Evolutionary conservation across 2,888 invertebrate species (phyloP), one percentile per base, ranked within the genome.

Genomic region (Crocallis elinguaria): DNA sequence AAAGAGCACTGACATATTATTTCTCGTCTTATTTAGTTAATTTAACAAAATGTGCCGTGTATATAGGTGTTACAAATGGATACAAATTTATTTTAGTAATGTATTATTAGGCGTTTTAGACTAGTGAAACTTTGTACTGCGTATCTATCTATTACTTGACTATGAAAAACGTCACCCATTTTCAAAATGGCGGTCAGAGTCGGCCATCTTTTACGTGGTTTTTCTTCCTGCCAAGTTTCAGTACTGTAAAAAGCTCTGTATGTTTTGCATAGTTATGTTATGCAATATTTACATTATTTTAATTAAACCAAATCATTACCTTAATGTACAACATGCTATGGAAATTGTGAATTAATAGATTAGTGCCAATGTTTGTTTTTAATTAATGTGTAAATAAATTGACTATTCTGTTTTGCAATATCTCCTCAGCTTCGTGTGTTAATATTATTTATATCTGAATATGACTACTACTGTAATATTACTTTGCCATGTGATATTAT

Each of bases 11-110:
- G 82, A 85, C 69, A 73, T 74, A 75, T 65, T 64, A 66, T 74
- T 64, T 78, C 75, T 74, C 67, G 27, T 49, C 49, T 38, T 35
- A 45, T 54, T 19, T 19, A 71, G 81, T 79, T 75, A 73, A 49
- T 74, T 77, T 80, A 82, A 84, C 79, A 82, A 84, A 49, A 81
- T 78, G 88, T 89, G 87, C 87, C 88, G 86, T 91, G 90, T 91
- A 89, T 77, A 89, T 91, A 67, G 49, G 27, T 59, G 45, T 63
- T 60, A 89, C 70, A 69, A 81, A 45, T 71, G 77, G 75, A 84
- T 83, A 84, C 82, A 84, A 85, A 86, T 75, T 71, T 77, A 73
- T 71, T 71, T 64, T 66, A 59, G 52, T 41, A 51, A 33, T 41
- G 7, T 30, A 43, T 53, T 64, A 57, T 54, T 46, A 49, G 49